These are phyloP conservation scores for Trinorchestia longiramus DNA, from an alignment of 1,140 invertebrate species.

Conservation along the genomic window DNA sequence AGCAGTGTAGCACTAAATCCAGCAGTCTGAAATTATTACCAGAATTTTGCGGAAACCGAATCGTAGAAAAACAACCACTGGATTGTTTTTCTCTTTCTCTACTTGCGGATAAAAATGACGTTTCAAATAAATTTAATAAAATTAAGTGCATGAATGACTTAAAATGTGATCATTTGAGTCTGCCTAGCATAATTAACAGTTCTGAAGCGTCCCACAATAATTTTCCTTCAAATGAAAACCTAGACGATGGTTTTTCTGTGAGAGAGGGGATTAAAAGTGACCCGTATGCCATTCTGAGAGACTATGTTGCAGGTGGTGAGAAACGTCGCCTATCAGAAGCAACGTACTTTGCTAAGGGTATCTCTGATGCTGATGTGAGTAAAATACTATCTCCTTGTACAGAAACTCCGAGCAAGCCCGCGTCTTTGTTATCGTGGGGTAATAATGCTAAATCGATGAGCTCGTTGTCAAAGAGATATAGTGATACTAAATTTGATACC, in stretches of 20 bases:
- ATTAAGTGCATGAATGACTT: neutral
- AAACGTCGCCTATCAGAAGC: neutral
- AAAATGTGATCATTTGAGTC: neutral
- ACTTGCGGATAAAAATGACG: neutral
- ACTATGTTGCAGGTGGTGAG: neutral
- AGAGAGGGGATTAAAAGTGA: neutral
- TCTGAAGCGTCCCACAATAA: neutral
- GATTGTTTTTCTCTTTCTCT: neutral
- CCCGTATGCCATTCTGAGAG: neutral
- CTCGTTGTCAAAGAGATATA: neutral
- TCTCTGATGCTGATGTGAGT: neutral
- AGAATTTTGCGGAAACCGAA: neutral
- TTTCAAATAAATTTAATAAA: neutral
- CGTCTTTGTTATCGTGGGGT: neutral
- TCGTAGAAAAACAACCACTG: neutral
- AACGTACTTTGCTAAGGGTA: neutral
- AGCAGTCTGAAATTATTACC: neutral
- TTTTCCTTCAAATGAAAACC: neutral
- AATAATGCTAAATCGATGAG: neutral
- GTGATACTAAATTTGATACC: neutral
- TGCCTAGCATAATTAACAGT: neutral
- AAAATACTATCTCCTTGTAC: neutral
- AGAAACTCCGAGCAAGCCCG: neutral
- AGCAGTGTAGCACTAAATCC: neutral
- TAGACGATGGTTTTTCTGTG: neutral